Evolutionary conservation across 2,797 vertebrate genomes (phyloP).

Genomic region (Thripadectes ignobilis): DNA sequence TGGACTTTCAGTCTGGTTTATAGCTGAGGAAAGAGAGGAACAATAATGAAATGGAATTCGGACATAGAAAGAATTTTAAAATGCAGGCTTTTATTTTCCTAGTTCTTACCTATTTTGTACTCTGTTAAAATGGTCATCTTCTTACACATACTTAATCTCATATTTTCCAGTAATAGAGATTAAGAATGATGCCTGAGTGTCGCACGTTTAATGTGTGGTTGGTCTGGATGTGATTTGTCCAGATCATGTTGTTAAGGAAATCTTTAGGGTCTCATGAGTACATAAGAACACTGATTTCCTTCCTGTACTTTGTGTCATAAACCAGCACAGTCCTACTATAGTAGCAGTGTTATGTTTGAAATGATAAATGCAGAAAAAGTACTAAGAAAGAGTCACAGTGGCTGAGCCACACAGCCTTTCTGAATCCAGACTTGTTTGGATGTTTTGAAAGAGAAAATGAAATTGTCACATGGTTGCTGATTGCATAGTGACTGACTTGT

Average conservation of each 20-base stretch:
- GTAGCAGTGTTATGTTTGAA: not conserved
- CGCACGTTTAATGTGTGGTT: not conserved
- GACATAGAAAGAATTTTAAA: not conserved
- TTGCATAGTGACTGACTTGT: conserved; percentile 36
- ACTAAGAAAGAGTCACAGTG: not conserved
- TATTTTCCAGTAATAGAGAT: not conserved
- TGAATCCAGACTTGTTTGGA: conserved; percentile 28
- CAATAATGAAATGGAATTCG: not conserved
- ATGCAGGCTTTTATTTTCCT: not conserved
- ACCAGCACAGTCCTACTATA: not conserved
- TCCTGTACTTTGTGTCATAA: not conserved
- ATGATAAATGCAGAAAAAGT: not conserved
- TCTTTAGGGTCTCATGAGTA: not conserved
- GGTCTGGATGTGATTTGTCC: not conserved
- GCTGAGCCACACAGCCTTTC: not conserved
- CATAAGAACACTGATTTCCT: not conserved
- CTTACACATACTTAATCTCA: not conserved
- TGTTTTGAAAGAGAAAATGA: conserved; percentile 39
- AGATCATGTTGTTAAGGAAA: not conserved
- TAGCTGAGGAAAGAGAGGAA: not conserved
- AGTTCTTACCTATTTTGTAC: not conserved
- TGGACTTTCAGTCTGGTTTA: not conserved
- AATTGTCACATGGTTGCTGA: conserved; percentile 32
- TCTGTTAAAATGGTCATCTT: not conserved
- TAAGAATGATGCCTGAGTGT: not conserved